phyloP scores from a whole-genome alignment of 1,140 invertebrate genomes.

The Nasonia longicornis region DNA sequence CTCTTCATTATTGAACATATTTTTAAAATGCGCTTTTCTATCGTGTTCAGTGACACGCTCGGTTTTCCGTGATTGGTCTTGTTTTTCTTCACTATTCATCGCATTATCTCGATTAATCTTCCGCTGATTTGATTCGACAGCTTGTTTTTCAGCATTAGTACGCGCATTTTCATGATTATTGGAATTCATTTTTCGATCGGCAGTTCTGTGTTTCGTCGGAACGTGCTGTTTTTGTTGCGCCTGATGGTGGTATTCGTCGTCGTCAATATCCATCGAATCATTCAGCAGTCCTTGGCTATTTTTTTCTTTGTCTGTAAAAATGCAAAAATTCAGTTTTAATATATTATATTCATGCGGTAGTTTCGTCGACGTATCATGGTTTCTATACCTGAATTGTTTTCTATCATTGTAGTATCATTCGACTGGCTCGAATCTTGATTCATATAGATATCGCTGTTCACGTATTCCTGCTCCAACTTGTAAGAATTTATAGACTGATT shows the following conservation, averaged over 20 bases:
- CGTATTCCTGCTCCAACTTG: constrained; percentile 44
- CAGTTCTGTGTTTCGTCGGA: no score
- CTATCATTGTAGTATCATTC: neutral
- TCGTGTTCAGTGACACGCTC: no score
- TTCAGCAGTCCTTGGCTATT: neutral
- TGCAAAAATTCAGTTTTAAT: neutral
- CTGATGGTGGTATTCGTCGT: neutral
- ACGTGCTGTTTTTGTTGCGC: neutral
- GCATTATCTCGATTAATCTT: neutral
- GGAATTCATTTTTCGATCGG: no score
- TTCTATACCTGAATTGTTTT: neutral
- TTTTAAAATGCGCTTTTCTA: neutral
- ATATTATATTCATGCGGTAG: neutral
- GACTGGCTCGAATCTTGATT: neutral
- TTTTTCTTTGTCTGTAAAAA: neutral
- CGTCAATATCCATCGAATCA: constrained; percentile 1
- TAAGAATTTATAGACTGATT: constrained; percentile 38
- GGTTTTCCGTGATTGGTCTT: neutral
- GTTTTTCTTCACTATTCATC: neutral
- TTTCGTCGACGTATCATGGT: neutral
- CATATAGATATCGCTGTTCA: constrained; percentile 29
- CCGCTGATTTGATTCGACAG: neutral
- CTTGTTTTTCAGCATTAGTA: no score
- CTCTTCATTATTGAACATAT: neutral
- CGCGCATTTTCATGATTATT: no score